Evolutionary conservation across 37 sponge, comb jelly and placozoan species (phyloP).

Genomic region (Crambe crambe): DNA sequence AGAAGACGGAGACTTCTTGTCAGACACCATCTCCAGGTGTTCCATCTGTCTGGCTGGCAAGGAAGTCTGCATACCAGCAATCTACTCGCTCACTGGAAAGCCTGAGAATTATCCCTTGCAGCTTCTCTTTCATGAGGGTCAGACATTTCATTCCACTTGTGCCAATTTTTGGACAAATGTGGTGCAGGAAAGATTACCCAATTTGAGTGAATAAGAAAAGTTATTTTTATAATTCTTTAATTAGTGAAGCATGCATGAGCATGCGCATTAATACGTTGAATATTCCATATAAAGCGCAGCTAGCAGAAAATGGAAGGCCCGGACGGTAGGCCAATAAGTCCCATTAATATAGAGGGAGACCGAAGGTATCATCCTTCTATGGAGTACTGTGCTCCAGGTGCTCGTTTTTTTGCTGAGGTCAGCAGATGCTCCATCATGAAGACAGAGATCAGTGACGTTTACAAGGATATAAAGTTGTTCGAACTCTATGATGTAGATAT

Average conservation of each 20-base stretch:
- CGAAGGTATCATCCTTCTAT: background rate
- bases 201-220: background rate
- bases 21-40: constrained; percentile 48
- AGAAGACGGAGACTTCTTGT: constrained; percentile 24
- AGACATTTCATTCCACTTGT: constrained; percentile 42
- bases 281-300: too few species aligned
- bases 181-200: constrained; percentile 35
- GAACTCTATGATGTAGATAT: constrained; percentile 9
- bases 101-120: constrained; percentile 29
- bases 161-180: constrained; percentile 45
- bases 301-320: background rate
- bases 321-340: background rate
- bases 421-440: constrained; percentile 1
- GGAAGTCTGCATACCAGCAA: constrained; percentile 21
- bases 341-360: background rate
- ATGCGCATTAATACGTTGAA: too few species aligned
- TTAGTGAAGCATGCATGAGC: too few species aligned
- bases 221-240: too few species aligned
- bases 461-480: constrained; percentile 11
- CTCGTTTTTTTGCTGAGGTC: constrained; percentile 1
- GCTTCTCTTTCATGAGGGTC: constrained; percentile 28
- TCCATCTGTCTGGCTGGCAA: constrained; percentile 34
- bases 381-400: background rate
- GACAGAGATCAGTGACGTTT: constrained; percentile 24
- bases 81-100: constrained; percentile 11